phyloP scores from a whole-genome alignment of 1,140 invertebrate species.

The Bombus sibiricus region DNA sequence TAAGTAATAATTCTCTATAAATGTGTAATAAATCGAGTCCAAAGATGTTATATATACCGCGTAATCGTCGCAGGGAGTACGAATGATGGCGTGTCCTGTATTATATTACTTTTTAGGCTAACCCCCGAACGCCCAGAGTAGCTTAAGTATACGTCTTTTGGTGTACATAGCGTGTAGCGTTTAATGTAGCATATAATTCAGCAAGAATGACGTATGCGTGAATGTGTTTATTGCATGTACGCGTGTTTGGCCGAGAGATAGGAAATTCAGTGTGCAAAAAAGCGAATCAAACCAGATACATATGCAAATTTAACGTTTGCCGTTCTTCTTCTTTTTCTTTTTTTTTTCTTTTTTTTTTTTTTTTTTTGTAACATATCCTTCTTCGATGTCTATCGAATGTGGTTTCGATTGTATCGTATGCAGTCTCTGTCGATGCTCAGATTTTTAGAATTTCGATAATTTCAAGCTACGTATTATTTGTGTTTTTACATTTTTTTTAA shows the following conservation, averaged over 20 bases:
- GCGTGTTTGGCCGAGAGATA: conserved; percentile 15
- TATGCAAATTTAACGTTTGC: conserved; percentile 9
- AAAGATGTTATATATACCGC: conserved; percentile 82
- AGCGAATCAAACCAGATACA: conserved; percentile 12
- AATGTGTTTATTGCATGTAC: neutral
- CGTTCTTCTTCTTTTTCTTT: neutral
- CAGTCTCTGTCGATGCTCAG: neutral
- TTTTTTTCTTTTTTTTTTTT: neutral
- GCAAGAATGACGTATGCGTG: neutral
- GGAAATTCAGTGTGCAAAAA: conserved; percentile 25
- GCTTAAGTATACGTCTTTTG: conserved; percentile 71
- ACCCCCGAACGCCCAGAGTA: conserved; percentile 66
- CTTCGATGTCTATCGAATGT: neutral
- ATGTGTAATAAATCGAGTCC: conserved; percentile 83
- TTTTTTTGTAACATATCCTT: neutral
- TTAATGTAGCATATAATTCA: conserved; percentile 69
- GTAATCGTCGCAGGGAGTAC: conserved; percentile 71
- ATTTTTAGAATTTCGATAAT: conserved; percentile 14
- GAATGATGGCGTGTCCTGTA: conserved; percentile 77
- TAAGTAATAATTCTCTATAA: conserved; percentile 75
- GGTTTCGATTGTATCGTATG: too few species aligned
- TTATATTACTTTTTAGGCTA: conserved; percentile 80
- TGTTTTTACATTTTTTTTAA: conserved; percentile 22
- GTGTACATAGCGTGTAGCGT: conserved; percentile 79
- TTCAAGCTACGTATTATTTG: neutral